Percentiles rank a stretch among this genome's conserved stretches.
Conservation (phyloP, 2,113 vertebrate species). For the Crotalus tigris region DNA sequence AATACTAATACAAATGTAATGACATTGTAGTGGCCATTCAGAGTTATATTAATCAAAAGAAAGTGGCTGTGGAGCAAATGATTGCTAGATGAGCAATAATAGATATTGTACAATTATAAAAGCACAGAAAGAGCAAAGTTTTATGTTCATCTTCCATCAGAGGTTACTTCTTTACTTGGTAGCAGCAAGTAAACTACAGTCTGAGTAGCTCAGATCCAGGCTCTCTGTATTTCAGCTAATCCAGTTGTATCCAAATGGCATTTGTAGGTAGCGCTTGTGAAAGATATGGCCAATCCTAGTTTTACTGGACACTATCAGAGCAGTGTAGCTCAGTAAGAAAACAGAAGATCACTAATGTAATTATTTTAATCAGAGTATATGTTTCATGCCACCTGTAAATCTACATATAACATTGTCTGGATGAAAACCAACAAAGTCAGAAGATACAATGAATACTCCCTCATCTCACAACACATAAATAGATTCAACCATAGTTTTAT, state of each 20-base stretch:
- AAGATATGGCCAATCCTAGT: background rate
- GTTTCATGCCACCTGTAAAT: background rate
- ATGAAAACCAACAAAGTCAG: background rate
- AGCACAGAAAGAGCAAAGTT: background rate
- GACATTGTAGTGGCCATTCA: background rate
- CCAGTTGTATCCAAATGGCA: background rate
- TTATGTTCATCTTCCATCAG: background rate
- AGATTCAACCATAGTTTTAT: background rate
- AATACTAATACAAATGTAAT: background rate
- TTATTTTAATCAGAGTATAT: background rate
- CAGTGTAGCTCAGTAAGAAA: background rate
- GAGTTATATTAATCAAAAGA: background rate
- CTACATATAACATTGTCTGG: background rate
- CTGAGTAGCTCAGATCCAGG: background rate
- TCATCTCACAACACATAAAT: background rate
- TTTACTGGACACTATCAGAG: background rate
- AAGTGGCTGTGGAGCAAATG: background rate
- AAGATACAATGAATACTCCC: background rate
- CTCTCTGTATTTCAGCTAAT: background rate
- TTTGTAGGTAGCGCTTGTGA: background rate
- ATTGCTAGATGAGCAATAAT: background rate
- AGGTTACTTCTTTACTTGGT: background rate
- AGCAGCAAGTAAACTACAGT: background rate
- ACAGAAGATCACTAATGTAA: background rate
- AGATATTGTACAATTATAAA: background rate